Percentiles rank a stretch among this genome's conserved stretches.
Conservation (phyloP, 2,888 invertebrate genomes). For the Entomobrya proxima region DNA sequence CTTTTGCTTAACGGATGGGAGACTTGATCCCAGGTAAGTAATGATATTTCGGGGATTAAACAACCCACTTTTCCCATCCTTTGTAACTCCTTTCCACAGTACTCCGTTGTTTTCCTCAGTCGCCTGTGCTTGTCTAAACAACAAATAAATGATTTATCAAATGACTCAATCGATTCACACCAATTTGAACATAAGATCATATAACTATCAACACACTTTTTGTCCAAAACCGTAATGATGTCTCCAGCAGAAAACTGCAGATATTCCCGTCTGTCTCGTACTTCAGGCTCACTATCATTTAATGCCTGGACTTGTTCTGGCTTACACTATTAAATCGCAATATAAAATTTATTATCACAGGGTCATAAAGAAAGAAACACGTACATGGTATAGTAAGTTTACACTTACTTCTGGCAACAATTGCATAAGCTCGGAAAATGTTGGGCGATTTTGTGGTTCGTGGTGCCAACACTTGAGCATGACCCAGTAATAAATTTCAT, state of each 20-base stretch:
- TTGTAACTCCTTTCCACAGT: slow-evolving; percentile 92
- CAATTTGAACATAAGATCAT: neutral
- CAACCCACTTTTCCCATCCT: slow-evolving; percentile 93
- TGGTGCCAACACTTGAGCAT: slow-evolving; percentile 99
- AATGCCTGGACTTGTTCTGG: slow-evolving; percentile 96
- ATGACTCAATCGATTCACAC: neutral
- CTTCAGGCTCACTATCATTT: slow-evolving; percentile 78
- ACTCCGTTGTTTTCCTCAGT: slow-evolving; percentile 65
- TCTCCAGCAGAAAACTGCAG: slow-evolving; percentile 91
- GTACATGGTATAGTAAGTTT: neutral
- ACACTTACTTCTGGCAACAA: slow-evolving; percentile 84
- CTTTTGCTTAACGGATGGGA: slow-evolving; percentile 81
- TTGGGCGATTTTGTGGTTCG: slow-evolving; percentile 90
- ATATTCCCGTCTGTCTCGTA: slow-evolving; percentile 82
- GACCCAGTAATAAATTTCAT: slow-evolving; percentile 88
- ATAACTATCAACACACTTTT: slow-evolving; percentile 80
- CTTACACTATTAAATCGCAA: slow-evolving; percentile 81
- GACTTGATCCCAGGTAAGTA: slow-evolving; percentile 88
- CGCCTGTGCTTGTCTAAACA: slow-evolving; percentile 77
- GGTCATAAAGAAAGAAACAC: too few species aligned
- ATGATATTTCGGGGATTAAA: slow-evolving; percentile 94
- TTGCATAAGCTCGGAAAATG: slow-evolving; percentile 87
- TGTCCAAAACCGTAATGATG: slow-evolving; percentile 93
- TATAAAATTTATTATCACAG: neutral
- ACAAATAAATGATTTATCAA: neutral